These are phyloP conservation scores for Yponomeuta sedellus DNA, from an alignment of 2,888 invertebrate genomes.

Conservation along the genomic window DNA sequence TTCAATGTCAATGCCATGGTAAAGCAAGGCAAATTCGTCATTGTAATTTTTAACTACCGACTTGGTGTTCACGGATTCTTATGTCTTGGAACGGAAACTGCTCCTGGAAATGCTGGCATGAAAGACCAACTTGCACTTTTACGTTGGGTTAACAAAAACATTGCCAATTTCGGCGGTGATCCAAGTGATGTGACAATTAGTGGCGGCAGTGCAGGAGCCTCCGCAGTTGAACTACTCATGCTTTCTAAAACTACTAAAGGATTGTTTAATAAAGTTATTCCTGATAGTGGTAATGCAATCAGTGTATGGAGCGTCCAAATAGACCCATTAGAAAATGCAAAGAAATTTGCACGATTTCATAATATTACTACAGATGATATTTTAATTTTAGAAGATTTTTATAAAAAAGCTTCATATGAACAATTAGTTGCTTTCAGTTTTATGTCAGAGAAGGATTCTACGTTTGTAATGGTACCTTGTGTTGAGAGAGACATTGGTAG, in stretches of 20 bases:
- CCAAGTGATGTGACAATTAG: conserved; percentile 46
- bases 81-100: conserved; percentile 35
- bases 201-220: conserved; percentile 48
- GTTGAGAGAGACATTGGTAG: conserved; percentile 2
- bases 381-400: conserved; percentile 14
- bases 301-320: conserved; percentile 35
- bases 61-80: conserved; percentile 35
- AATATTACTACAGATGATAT: neutral
- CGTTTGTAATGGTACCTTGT: conserved; percentile 12
- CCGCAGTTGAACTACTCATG: conserved; percentile 41
- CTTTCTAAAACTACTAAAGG: conserved; percentile 41
- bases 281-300: conserved; percentile 40
- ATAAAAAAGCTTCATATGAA: neutral
- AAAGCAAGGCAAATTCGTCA: conserved; percentile 23
- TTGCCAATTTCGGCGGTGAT: conserved; percentile 48
- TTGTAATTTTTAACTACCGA: conserved; percentile 31
- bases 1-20: conserved; percentile 21
- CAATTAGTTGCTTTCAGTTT: neutral
- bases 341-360: too few species aligned
- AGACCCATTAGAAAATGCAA: conserved; percentile 21
- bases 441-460: neutral
- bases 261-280: conserved; percentile 44
- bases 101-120: conserved; percentile 47
- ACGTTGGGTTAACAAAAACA: conserved; percentile 45
- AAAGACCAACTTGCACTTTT: conserved; percentile 52